Base-by-base conservation (phyloP, 1,140 invertebrate genomes). In the Tenebrio molitor region DNA sequence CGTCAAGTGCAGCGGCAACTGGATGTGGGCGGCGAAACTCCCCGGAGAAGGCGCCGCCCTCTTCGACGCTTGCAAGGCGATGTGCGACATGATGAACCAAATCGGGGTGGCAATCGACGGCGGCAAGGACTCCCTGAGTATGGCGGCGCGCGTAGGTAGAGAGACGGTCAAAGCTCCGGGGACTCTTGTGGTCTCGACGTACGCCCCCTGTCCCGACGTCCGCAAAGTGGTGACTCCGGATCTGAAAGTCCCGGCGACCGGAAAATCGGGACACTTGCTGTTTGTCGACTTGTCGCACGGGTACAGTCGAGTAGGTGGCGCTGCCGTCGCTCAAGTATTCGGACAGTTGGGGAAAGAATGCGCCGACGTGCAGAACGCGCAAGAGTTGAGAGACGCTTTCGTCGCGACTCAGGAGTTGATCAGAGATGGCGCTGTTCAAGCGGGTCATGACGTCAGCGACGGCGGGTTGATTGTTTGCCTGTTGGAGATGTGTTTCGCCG, bases 11-110 rank as follows among this genome's bases (percentile, higher is more conserved):
- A 97, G 95, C 72, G 97, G 94, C 1, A 99, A 99, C 84, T 99
- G 97, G 97, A 99, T 99, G 97, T 99, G 97, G 97, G 90, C 97
- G 1, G 97, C 97, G 4, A 99, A 99, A 85, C 86, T 97, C 10
- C 89, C 92, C 0, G 95, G 93, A 0, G 97, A 98, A 85, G 97
- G 97, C 2, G 94, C 92, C 12, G 88, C 90, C 29, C 84, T 99
- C 17, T 94, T 92, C 73, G 90, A 92, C 53, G 95, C 97, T 1
- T 98, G 97, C 81, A 81, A 85, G 36, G 94, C 96, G 8, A 94
- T 99, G 89, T 97, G 95, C 83, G 82, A 86, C 0, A 84, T 97
- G 0, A 96, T 99, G 94, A 86, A 85, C n/a, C 79, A 90, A 77
- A 83, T 99, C 1, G 95, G 95, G 63, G 91, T 99, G 19, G 97